Conservation (phyloP, 2,888 invertebrate species). For the Asteroscopus sphinx region DNA sequence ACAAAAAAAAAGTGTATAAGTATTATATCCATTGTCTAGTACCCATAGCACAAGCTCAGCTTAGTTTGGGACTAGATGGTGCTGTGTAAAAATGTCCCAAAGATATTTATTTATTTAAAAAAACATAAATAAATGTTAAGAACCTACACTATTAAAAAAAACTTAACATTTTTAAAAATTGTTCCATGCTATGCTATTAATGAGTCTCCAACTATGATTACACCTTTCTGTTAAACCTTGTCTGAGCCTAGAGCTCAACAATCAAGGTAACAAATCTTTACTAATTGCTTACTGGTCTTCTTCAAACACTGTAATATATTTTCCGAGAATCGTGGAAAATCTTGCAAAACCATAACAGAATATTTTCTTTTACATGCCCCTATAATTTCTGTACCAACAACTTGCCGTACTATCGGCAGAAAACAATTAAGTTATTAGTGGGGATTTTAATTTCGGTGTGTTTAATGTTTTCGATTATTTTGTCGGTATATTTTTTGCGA, state of each 20-base stretch:
- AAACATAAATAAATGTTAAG: too few species aligned
- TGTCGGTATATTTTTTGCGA: neutral
- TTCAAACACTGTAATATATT: slow-evolving; percentile 22
- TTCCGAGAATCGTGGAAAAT: slow-evolving; percentile 9
- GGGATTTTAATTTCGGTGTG: slow-evolving; percentile 17
- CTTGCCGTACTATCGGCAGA: slow-evolving; percentile 10
- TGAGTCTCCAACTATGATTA: too few species aligned
- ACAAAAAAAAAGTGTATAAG: too few species aligned
- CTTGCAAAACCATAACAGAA: slow-evolving; percentile 13
- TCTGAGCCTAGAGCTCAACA: neutral
- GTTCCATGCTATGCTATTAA: too few species aligned
- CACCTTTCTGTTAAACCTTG: too few species aligned
- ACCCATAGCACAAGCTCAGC: too few species aligned
- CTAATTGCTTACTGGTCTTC: slow-evolving; percentile 25
- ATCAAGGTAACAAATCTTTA: slow-evolving; percentile 27
- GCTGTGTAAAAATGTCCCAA: too few species aligned
- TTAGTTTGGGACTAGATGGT: too few species aligned
- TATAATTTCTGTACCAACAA: slow-evolving; percentile 26
- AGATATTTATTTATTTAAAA: too few species aligned
- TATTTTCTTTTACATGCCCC: slow-evolving; percentile 8
- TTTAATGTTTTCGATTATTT: neutral
- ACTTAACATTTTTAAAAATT: too few species aligned
- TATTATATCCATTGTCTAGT: too few species aligned
- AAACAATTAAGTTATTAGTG: slow-evolving; percentile 21
- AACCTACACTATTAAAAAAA: too few species aligned